Percentiles rank a stretch among this genome's conserved stretches.
phyloP scores from a whole-genome alignment of 1,140 invertebrate genomes.

The Zaprionus davidi region DNA sequence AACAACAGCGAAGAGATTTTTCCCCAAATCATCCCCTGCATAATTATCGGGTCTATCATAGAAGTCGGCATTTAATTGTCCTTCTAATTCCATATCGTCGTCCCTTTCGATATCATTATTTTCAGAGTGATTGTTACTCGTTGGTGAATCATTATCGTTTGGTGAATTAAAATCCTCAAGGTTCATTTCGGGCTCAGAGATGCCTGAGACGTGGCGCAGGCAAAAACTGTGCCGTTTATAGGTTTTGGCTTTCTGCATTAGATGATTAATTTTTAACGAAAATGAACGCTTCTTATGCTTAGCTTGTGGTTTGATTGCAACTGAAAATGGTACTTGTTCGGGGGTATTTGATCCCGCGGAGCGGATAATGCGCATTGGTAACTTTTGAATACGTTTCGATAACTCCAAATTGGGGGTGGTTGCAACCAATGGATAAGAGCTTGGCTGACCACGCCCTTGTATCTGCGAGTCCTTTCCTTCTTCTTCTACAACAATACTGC shows the following conservation, averaged over 20 bases:
- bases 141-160: constrained; percentile 62
- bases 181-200: constrained; percentile 72
- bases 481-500: constrained; percentile 85
- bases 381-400: constrained; percentile 64
- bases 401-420: constrained; percentile 43
- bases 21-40: not conserved
- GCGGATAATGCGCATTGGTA: constrained; percentile 61
- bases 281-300: constrained; percentile 61
- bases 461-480: constrained; percentile 74
- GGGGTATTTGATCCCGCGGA: constrained; percentile 22
- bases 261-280: constrained; percentile 68
- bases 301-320: constrained; percentile 4
- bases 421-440: constrained; percentile 59
- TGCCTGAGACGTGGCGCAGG: constrained; percentile 57
- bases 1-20: constrained; percentile 59
- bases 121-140: constrained; percentile 25
- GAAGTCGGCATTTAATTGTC: not conserved
- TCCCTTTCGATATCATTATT: not conserved
- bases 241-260: constrained; percentile 79
- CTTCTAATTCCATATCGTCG: not conserved
- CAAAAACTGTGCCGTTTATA: constrained; percentile 76
- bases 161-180: constrained; percentile 56
- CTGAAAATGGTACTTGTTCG: constrained; percentile 29
- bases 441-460: constrained; percentile 61
- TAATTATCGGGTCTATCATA: too few relatives aligned